phyloP scores from a whole-genome alignment of 2,113 vertebrate species.

The Odontophorus gujanensis region DNA sequence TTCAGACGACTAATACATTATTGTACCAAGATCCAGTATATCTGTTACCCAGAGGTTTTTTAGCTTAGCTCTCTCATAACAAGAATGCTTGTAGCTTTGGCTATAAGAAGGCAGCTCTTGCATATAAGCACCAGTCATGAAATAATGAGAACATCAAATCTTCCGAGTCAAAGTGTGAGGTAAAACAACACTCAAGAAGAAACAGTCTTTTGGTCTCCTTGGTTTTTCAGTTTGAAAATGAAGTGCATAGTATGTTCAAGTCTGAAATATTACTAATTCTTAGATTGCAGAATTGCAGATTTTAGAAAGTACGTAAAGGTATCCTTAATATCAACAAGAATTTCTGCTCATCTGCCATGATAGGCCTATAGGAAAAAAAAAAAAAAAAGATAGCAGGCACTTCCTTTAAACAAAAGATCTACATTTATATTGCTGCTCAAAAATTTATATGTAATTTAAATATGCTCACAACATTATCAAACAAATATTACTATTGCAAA shows the following conservation, averaged over 20 bases:
- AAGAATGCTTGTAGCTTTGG: constrained; percentile 5
- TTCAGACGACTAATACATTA: neutral
- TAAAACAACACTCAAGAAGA: neutral
- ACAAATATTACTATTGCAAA: neutral
- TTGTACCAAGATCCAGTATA: neutral
- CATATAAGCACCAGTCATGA: constrained; percentile 39
- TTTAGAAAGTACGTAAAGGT: neutral
- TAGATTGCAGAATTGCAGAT: neutral
- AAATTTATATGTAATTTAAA: neutral
- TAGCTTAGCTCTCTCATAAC: neutral
- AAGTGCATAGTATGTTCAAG: neutral
- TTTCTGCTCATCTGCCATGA: neutral
- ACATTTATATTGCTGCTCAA: neutral
- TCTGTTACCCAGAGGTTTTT: neutral
- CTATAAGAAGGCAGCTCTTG: constrained; percentile 20
- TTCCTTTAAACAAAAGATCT: neutral
- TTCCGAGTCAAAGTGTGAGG: neutral
- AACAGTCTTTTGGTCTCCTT: neutral
- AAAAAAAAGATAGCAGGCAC: neutral
- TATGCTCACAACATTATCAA: neutral
- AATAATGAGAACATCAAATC: neutral
- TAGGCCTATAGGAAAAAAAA: neutral
- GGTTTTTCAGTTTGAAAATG: neutral
- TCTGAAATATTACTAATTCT: neutral
- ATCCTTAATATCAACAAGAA: neutral